Base-by-base conservation (phyloP, 2,797 vertebrate species). In the Pelodytes ibericus region DNA sequence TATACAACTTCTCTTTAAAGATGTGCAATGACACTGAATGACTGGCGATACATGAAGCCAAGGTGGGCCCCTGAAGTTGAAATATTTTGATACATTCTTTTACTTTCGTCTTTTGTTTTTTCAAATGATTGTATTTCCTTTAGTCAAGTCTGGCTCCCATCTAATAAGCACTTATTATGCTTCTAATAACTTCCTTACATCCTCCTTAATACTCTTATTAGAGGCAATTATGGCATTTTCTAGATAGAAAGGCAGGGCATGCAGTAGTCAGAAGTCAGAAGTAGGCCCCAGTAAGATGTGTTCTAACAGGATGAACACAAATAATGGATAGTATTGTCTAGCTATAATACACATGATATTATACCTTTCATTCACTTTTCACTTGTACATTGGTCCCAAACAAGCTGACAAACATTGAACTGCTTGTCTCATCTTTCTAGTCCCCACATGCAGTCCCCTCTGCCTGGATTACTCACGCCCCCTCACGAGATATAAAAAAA, bases 181-280 rank as follows among this genome's bases (percentile, higher is more conserved):
- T 30, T 64, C 3, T 77, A 77, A 77, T 77, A 77, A 71, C 67
- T 71, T 77, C 74, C 74, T 77, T 26, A 71, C 58, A 76, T 76
- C 66, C 36, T 69, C 44, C 26, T n/a, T 63, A 76, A 76, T 76
- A 63, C 66, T 47, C 66, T 24, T 71, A 71, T 77, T 77, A 65
- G 18, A 71, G 26, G 25, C 27, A 65, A 71, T 77, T 71, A 71
- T 64, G 22, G 9, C 25, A n/a, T 39, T 33, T 56, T 57, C 24
- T 20, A 22, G 27, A 56, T 62, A 3, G 22, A 68, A 27, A 27
- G 8, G 22, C 74, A 63, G 47, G 16, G 33, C 18, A 10, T 57
- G 49, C 1, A 63, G 41, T 36, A 33, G 60, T 22, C 53, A 15
- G 49, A 22, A 13, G n/a, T n/a, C n/a, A n/a, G n/a, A n/a, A 53